Percentiles rank a stretch among this genome's conserved stretches.
Conservation (phyloP, 2,888 invertebrate genomes). For the Melipona beecheii region DNA sequence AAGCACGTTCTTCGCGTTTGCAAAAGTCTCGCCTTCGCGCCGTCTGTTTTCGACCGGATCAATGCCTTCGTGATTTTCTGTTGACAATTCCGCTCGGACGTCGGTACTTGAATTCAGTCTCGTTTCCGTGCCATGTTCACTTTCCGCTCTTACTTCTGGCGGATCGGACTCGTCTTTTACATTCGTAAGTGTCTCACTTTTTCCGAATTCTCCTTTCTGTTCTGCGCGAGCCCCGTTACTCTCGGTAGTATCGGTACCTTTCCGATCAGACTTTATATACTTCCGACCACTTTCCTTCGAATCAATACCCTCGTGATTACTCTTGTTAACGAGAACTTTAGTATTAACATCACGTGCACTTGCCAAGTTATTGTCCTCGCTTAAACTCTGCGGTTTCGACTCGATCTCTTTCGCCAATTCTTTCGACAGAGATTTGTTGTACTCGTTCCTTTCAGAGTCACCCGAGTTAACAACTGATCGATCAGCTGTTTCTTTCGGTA, state of each 20-base stretch:
- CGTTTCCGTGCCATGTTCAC: no score
- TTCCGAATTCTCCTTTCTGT: no score
- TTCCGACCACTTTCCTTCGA: neutral
- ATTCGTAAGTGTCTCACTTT: neutral
- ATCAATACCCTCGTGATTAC: neutral
- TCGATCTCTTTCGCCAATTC: neutral
- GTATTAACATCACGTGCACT: neutral
- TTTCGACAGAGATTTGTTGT: neutral
- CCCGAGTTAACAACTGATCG: neutral
- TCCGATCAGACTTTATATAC: no score
- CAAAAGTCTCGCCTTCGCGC: no score
- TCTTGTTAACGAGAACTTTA: neutral
- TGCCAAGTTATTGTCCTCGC: neutral
- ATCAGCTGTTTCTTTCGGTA: neutral
- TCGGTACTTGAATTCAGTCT: no score
- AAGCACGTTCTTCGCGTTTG: no score
- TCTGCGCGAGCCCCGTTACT: no score
- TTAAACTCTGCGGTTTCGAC: neutral
- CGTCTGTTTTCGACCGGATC: no score
- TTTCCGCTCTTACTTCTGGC: no score
- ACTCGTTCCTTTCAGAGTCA: neutral
- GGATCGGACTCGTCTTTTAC: neutral
- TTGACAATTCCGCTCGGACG: no score
- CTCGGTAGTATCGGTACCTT: no score
- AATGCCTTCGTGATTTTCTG: no score